Evolutionary conservation across 2,888 invertebrate genomes (phyloP).

Genomic region (Bombylius major): DNA sequence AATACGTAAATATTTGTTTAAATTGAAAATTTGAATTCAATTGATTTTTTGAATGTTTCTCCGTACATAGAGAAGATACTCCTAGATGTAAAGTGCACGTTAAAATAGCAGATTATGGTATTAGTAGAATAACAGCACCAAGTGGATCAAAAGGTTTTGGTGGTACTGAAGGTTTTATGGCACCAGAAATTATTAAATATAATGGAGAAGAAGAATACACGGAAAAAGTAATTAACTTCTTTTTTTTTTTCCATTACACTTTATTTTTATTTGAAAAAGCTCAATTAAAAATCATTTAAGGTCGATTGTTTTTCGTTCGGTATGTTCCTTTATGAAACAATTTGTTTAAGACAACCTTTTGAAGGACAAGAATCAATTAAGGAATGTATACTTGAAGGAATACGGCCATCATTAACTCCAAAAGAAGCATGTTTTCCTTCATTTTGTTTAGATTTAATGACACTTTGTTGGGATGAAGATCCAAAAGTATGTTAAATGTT

Average conservation of each 20-base stretch:
- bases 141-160: conserved; percentile 95
- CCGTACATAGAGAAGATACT: conserved; percentile 40
- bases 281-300: conserved; percentile 30
- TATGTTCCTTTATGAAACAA: conserved; percentile 93
- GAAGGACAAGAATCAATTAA: conserved; percentile 95
- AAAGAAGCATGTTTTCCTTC: conserved; percentile 73
- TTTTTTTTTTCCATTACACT: background rate
- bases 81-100: conserved; percentile 65
- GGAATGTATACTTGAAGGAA: conserved; percentile 91
- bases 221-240: conserved; percentile 58
- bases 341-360: conserved; percentile 87
- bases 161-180: conserved; percentile 98
- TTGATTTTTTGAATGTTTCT: background rate
- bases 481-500: conserved; percentile 39
- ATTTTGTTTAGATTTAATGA: conserved; percentile 88
- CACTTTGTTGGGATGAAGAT: conserved; percentile 86
- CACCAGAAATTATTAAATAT: conserved; percentile 95
- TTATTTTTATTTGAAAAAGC: background rate
- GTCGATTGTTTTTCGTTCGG: conserved; percentile 98
- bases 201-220: conserved; percentile 99
- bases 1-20: conserved; percentile 26
- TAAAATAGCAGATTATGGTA: conserved; percentile 95
- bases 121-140: conserved; percentile 75
- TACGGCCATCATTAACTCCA: conserved; percentile 75
- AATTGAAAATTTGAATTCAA: background rate